Base-by-base conservation (phyloP, 2,888 invertebrate genomes). In the Agonopterix heracliana region DNA sequence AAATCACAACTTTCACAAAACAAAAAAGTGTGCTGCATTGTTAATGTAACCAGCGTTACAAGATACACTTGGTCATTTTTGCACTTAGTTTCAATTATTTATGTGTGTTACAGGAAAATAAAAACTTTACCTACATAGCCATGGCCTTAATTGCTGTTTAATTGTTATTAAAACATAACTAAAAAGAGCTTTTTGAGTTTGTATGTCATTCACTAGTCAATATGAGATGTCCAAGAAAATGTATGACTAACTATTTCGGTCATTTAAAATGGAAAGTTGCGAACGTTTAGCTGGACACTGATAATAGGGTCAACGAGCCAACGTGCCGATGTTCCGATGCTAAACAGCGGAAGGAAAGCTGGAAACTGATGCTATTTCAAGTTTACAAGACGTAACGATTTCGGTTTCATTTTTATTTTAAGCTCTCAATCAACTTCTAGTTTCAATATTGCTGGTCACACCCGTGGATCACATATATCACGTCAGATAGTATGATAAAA, bases 1-100 rank as follows among this genome's bases (percentile, higher is more conserved):
- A 70, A 71, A 76, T 64, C 64, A 68, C 66, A 78, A 83, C 86
- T 86, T 86, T 85, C 85, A 77, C 84, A 64, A 54, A 68, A 69
- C 66, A 74, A 77, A 77, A 26, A 75, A 73, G 74, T 74, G 61
- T 66, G 69, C 63, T 68, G 71, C 72, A 76, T 75, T 77, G 78
- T 78, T 74, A 68, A 61, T 68, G 61, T 66, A 57, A 43, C 34
- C 41, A 9, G 44, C 34, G 41, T 50, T 5, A 47, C 44, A 50
- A 43, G 14, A 26, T 34, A 41, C 41, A 41, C 11, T 26, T 10
- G 34, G 9, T 44, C 10, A 26, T 10, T 12, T 42, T 13, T 13
- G 26, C 26, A 26, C 26, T 12, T 41, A 12, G 41, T 12, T 41
- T 26, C 26, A 26, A 26, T 26, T 26, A 26, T 26, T 26, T 7